These are phyloP conservation scores for Grallaria varia DNA, from an alignment of 2,113 vertebrate species.

Conservation along the genomic window DNA sequence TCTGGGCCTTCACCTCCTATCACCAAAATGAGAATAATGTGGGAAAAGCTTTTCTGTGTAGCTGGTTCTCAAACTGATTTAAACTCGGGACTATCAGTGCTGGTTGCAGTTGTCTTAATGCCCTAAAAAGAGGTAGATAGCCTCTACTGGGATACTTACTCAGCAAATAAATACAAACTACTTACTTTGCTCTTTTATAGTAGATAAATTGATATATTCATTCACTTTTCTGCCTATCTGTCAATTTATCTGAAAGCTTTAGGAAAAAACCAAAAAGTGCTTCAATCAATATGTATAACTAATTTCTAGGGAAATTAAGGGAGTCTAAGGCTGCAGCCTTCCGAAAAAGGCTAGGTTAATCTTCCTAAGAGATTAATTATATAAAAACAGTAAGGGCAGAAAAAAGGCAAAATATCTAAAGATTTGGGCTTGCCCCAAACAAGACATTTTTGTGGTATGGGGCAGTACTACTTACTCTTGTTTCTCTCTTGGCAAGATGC, in stretches of 20 bases:
- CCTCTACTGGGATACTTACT: neutral
- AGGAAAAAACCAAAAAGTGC: neutral
- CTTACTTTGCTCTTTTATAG: neutral
- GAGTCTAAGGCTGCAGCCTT: neutral
- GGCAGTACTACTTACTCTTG: neutral
- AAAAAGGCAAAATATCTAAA: neutral
- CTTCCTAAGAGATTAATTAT: neutral
- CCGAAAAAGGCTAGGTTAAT: neutral
- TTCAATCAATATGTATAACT: neutral
- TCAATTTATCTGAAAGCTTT: neutral
- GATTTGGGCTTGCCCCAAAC: neutral
- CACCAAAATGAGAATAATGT: slow-evolving; percentile 25
- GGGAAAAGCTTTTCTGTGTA: slow-evolving; percentile 22
- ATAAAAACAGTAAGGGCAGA: neutral
- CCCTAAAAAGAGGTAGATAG: neutral
- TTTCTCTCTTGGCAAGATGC: neutral
- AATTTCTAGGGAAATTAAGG: neutral
- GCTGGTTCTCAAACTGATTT: neutral
- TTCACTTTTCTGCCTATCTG: neutral
- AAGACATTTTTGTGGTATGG: neutral
- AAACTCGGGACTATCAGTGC: neutral
- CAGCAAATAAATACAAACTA: neutral
- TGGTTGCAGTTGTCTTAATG: neutral
- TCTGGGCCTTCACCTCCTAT: neutral
- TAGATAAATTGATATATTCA: neutral